Evolutionary conservation across 2,888 invertebrate species (phyloP), one percentile per base, ranked within the genome.

Genomic region (Matsumyia berberina): DNA sequence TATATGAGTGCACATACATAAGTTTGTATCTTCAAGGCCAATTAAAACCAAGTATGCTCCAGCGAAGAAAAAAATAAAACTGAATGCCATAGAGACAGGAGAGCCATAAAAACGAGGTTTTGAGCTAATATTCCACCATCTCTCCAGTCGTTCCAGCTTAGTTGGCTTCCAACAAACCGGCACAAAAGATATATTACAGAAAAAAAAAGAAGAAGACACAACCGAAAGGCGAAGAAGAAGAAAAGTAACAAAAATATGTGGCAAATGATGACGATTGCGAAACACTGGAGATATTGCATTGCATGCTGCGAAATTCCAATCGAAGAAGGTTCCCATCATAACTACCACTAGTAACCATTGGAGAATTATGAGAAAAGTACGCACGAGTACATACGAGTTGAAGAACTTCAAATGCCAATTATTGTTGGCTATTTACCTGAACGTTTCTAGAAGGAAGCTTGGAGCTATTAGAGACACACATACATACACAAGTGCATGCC

Each of bases 101-200:
- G n/a, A n/a, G n/a, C n/a, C n/a, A 60, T 29, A 33, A 12, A 33
- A 1, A 9, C 33, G 31, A 62, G 12, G 31, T 31, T 62, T 62
- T 44, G 17, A 46, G 17, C 46, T 62, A 62, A 62, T 62, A 62
- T 29, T 39, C 39, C 24, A 62, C 44, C 33, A 55, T 46, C 15
- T 3, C 24, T 24, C 4, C 24, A 1, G 4, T 24, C 24, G 24
- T 24, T 15, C 44, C 31, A 46, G 62, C 33, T 44, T 62, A 46
- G 62, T 62, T 62, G 62, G 62, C 62, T 62, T 62, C 44, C 24
- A 17, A n/a, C 46, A 62, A 44, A n/a, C n/a, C n/a, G n/a, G n/a
- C n/a, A n/a, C n/a, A n/a, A n/a, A n/a, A n/a, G n/a, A 11, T 17
- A 8, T 15, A 24, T 17, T 6, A 44, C 9, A 17, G 17, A n/a